Base-by-base conservation (phyloP, 2,797 vertebrate species). In the Coregonus ussuriensis region DNA sequence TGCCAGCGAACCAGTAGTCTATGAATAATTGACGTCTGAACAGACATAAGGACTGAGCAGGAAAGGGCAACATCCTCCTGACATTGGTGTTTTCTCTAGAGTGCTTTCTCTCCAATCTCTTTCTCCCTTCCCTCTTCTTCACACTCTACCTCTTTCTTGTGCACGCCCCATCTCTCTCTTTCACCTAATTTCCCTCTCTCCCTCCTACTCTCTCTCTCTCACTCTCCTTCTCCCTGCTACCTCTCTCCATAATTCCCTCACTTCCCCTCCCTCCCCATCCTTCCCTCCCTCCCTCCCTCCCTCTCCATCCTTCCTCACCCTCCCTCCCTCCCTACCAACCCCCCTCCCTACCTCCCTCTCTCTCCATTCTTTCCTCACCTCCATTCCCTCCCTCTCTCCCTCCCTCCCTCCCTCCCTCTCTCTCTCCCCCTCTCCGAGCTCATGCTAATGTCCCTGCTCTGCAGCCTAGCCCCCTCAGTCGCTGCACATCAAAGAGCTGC, bases 401-500 rank as follows among this genome's bases (percentile, higher is more conserved):
- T 29, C 25, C n/a, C 14, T 29, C 25, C n/a, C 56, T 3, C 18
- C 62, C 47, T 78, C 81, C 77, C 79, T 53, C 47, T 72, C 83
- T 82, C 81, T 68, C 83, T 81, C 82, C 16, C 16, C 11, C 56
- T 63, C 54, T 82, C 47, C 41, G 53, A 74, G 71, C 56, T 62
- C 62, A 71, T 59, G 81, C 68, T 85, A 78, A 89, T 86, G 77
- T 53, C 56, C 75, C 68, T 35, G 76, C n/a, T 72, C 63, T 59
- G 31, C 21, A 52, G 82, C 84, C 76, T 63, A 11, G 87, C 80
- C 78, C n/a, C 59, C 74, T 83, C 83, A 81, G 67, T 91, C 88
- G 84, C 83, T 81, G 80, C 84, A 88, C 89, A 89, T 92, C 84
- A 90, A 90, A 90, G 90, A 81, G 71, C 78, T 16, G 25, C 85